phyloP scores from a whole-genome alignment of 2,113 vertebrate species.

The Sinocyclocheilus rhinocerous region DNA sequence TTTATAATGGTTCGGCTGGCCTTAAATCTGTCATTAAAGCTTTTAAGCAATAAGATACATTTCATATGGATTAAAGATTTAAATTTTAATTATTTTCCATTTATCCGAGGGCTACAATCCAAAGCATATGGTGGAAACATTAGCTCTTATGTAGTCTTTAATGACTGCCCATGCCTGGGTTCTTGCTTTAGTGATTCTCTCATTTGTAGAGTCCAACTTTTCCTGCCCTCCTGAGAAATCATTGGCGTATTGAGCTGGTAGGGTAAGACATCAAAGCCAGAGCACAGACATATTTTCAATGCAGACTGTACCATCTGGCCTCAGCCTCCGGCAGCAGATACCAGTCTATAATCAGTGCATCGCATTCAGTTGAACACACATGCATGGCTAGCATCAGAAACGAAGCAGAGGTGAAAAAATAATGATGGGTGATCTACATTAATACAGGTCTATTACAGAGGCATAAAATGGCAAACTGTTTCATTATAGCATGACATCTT shows the following conservation, averaged over 20 bases:
- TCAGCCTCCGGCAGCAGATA: slow-evolving; percentile 30
- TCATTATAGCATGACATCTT: background rate
- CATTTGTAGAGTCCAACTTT: slow-evolving; percentile 60
- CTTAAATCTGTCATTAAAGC: slow-evolving; percentile 49
- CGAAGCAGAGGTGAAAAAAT: background rate
- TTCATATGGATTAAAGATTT: slow-evolving; percentile 59
- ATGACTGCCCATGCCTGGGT: slow-evolving; percentile 68
- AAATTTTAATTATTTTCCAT: slow-evolving; percentile 61
- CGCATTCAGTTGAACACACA: background rate
- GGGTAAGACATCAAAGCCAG: slow-evolving; percentile 64
- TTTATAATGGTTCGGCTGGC: slow-evolving; percentile 25
- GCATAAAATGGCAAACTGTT: background rate
- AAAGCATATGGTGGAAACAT: slow-evolving; percentile 70
- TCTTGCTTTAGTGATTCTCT: slow-evolving; percentile 68
- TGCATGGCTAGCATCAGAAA: slow-evolving; percentile 11
- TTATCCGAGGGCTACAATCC: slow-evolving; percentile 53
- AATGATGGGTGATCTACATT: background rate
- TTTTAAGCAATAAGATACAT: slow-evolving; percentile 55
- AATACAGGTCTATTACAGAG: background rate
- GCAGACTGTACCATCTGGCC: slow-evolving; percentile 54
- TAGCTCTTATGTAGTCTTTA: slow-evolving; percentile 69
- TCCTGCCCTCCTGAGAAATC: slow-evolving; percentile 69
- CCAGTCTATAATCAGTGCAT: slow-evolving; percentile 1
- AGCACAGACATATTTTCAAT: slow-evolving; percentile 48
- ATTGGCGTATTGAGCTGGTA: slow-evolving; percentile 61